Percentiles rank a stretch among this genome's conserved stretches.
Conservation (phyloP, 2,797 vertebrate species). For the Simalia tracyae region DNA sequence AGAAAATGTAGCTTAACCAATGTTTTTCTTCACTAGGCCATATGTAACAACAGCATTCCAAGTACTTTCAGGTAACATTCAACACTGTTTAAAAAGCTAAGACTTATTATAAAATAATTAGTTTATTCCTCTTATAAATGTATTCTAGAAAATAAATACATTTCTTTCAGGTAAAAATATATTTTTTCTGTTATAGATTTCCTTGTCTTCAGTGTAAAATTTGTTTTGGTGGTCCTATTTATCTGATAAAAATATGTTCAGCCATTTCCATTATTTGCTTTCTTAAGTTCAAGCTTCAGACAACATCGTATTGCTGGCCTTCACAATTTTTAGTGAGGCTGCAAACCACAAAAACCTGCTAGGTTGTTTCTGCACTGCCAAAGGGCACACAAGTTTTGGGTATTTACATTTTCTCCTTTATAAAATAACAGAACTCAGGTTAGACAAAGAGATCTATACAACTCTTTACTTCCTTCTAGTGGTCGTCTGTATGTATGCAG, state of each 20-base stretch:
- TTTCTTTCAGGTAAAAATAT: constrained; percentile 12
- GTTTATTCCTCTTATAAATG: constrained; percentile 52
- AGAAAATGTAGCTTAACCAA: constrained; percentile 45
- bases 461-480: background rate
- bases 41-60: constrained; percentile 56
- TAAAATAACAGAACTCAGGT: constrained; percentile 16
- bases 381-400: constrained; percentile 13
- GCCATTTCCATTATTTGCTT: constrained; percentile 39
- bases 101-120: constrained; percentile 13
- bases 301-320: constrained; percentile 11
- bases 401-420: constrained; percentile 14
- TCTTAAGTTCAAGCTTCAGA: constrained; percentile 37
- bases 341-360: constrained; percentile 15
- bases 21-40: constrained; percentile 44
- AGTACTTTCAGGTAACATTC: constrained; percentile 39
- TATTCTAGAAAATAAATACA: constrained; percentile 42
- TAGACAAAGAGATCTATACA: background rate
- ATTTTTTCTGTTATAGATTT: constrained; percentile 44
- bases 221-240: constrained; percentile 30
- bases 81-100: constrained; percentile 36
- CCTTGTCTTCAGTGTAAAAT: constrained; percentile 30
- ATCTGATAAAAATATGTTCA: constrained; percentile 26
- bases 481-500: background rate
- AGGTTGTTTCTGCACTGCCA: background rate
- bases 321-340: constrained; percentile 22